Base-by-base conservation (phyloP, 2,888 invertebrate genomes). In the Agonopterix arenella region DNA sequence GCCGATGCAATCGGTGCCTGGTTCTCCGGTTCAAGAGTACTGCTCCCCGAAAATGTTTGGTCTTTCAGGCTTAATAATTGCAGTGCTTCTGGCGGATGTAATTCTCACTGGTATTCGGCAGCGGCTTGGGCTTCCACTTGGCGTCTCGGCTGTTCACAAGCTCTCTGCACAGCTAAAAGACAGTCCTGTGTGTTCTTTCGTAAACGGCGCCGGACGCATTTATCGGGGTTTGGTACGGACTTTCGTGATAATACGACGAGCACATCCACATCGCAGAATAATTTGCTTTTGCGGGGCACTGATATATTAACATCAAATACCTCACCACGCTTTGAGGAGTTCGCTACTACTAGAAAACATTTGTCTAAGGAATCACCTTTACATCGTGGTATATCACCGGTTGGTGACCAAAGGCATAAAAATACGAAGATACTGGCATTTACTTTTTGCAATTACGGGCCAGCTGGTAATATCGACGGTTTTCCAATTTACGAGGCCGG, bases 41-140 rank as follows among this genome's bases (percentile, higher is more conserved):
- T 86, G 11, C 73, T 75, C 3, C 74, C 79, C 2, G 88, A 85
- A 37, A 59, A 77, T 37, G 81, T 88, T 1, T 78, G 77, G 76
- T 84, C 84, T 1, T 88, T 85, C 53, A 71, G 66, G 41, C 72
- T 70, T 0, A 67, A 70, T 50, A 86, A 86, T 54, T 88, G 88
- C 53, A 86, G 85, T 49, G 79, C 76, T 4, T 72, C 80, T 0
- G 80, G 85, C 1, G 88, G 89, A 0, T 88, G 88, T 56, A 85
- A 88, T 51, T 66, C 80, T 8, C 82, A 86, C 52, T 85, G 88
- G 86, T 88, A 86, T 46, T 72, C 86, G 0, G 75, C 82, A 0
- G 85, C 81, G 0, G 84, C 85, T 2, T 88, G 88, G 88, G 85
- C 84, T 0, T 85, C 86, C 1, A 85, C 88, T 0, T 89, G 86